phyloP scores from a whole-genome alignment of 1,140 invertebrate genomes.

The Bombus fervidus region DNA sequence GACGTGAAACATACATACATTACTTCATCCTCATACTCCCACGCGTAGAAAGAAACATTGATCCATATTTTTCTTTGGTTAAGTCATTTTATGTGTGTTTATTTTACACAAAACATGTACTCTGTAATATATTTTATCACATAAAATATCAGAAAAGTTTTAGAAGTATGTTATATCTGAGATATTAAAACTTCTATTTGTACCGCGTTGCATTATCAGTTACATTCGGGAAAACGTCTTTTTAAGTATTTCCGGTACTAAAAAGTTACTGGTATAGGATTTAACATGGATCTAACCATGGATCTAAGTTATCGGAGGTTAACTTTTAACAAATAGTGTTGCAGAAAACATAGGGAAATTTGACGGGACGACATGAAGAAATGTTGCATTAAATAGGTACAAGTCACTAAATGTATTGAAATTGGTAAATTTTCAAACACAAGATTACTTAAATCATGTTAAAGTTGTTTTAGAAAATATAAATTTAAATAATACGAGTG shows the following conservation, averaged over 20 bases:
- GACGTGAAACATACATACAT: not conserved
- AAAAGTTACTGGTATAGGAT: not conserved
- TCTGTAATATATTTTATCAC: constrained; percentile 1
- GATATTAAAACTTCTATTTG: not conserved
- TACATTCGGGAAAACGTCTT: constrained; percentile 5
- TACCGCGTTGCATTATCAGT: not conserved
- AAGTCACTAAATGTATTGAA: not conserved
- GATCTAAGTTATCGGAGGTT: not conserved
- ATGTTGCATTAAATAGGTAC: not conserved
- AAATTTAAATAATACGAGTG: constrained; percentile 26
- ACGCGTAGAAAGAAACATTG: constrained; percentile 11
- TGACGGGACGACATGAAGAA: not conserved
- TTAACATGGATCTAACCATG: no score
- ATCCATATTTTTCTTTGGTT: constrained; percentile 7
- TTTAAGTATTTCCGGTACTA: constrained; percentile 8
- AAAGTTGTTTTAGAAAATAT: constrained; percentile 12
- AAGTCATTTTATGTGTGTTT: not conserved
- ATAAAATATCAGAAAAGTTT: not conserved
- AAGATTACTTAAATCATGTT: not conserved
- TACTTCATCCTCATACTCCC: constrained; percentile 4
- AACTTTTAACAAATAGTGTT: not conserved
- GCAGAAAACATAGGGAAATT: constrained; percentile 24
- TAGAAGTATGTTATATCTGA: not conserved
- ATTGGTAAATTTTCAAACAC: constrained; percentile 22
- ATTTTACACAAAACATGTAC: not conserved